Evolutionary conservation across 2,113 vertebrate species (phyloP).

Genomic region (Gymnogyps californianus): DNA sequence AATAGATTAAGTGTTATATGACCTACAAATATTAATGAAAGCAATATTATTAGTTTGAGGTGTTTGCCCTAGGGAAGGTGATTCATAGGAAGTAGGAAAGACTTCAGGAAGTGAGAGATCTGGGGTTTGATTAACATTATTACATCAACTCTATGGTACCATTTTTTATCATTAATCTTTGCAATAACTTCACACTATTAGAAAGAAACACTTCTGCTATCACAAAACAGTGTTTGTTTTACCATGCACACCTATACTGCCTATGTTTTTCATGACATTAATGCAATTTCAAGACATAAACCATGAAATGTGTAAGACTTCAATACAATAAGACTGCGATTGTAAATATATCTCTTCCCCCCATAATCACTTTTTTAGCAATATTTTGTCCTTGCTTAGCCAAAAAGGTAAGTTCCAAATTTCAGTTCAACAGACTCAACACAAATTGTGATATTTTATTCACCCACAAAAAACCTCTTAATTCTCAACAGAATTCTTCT

Average conservation of each 20-base stretch:
- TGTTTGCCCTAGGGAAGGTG: neutral
- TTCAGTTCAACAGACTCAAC: neutral
- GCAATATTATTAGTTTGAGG: neutral
- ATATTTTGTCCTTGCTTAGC: neutral
- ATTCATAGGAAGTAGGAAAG: neutral
- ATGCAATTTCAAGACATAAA: neutral
- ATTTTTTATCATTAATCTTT: neutral
- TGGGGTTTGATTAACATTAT: neutral
- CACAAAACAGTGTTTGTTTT: neutral
- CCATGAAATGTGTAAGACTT: neutral
- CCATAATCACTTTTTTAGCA: neutral
- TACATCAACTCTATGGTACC: neutral
- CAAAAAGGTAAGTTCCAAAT: neutral
- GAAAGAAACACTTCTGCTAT: neutral
- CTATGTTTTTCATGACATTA: neutral
- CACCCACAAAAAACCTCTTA: accelerated
- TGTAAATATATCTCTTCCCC: neutral
- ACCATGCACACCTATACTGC: neutral
- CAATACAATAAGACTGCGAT: neutral
- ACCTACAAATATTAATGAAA: neutral
- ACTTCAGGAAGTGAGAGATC: neutral
- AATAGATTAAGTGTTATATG: neutral
- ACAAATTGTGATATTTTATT: neutral
- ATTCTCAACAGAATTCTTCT: neutral
- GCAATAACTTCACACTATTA: neutral